phyloP scores from a whole-genome alignment of 2,888 invertebrate genomes.

The Cynaeus angustus region DNA sequence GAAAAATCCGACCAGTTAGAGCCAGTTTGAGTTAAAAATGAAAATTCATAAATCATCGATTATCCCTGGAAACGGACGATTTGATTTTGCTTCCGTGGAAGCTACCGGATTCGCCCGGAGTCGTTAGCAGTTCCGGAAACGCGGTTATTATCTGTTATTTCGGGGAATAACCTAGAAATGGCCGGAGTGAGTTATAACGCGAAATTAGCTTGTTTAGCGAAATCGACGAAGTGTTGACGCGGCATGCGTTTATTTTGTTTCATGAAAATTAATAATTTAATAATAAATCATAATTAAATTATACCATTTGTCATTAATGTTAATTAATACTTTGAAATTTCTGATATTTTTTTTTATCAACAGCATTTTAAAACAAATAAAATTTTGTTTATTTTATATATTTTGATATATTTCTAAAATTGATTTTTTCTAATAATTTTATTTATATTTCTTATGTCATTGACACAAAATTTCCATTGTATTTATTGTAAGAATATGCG shows the following conservation, averaged over 20 bases:
- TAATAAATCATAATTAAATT: too few species aligned
- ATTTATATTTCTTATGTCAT: too few species aligned
- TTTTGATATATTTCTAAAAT: too few species aligned
- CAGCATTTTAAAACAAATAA: too few species aligned
- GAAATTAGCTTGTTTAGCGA: not conserved
- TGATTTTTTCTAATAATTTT: too few species aligned
- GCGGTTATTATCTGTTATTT: conserved; percentile 15
- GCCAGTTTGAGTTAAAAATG: not conserved
- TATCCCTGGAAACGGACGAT: conserved; percentile 1
- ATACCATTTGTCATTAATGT: too few species aligned
- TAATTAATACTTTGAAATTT: too few species aligned
- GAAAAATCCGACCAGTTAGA: conserved; percentile 18
- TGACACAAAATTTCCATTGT: too few species aligned
- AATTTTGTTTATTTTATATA: too few species aligned
- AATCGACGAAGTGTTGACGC: conserved; percentile 1
- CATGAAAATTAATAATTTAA: too few species aligned
- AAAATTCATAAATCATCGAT: conserved; percentile 17
- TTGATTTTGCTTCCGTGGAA: conserved; percentile 17
- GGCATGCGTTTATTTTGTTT: not conserved
- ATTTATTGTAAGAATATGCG: too few species aligned
- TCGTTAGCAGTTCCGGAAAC: conserved; percentile 24
- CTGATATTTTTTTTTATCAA: too few species aligned
- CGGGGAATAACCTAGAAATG: conserved; percentile 1
- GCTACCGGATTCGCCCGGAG: conserved; percentile 13
- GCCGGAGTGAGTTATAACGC: not conserved